Conservation (phyloP, 2,113 vertebrate genomes). For the Elaphurus davidianus region DNA sequence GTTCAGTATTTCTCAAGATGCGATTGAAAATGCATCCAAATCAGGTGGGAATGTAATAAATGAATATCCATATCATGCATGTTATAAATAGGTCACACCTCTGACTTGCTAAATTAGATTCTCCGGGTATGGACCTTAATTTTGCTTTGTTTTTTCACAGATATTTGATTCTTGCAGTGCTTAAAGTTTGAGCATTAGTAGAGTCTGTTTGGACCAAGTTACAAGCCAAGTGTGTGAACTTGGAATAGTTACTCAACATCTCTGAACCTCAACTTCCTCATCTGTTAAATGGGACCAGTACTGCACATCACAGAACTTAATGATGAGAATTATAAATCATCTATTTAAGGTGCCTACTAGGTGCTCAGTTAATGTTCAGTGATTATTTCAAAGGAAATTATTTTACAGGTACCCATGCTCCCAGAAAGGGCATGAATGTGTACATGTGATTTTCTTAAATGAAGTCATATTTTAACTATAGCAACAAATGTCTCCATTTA, state of each 20-base stretch:
- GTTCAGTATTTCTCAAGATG: neutral
- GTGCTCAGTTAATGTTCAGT: neutral
- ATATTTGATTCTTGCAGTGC: neutral
- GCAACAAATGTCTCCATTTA: neutral
- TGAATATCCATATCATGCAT: neutral
- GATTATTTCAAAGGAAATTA: neutral
- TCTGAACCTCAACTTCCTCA: neutral
- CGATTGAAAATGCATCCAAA: neutral
- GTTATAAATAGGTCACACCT: neutral
- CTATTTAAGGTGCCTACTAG: neutral
- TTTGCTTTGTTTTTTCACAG: neutral
- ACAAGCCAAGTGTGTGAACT: neutral
- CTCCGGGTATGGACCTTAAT: neutral
- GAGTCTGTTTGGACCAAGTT: neutral
- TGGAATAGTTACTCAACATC: neutral
- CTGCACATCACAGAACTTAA: neutral
- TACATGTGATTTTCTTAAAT: neutral
- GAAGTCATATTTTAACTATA: neutral
- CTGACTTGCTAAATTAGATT: neutral
- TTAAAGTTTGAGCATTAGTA: neutral
- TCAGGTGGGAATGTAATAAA: neutral
- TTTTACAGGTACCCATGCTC: neutral
- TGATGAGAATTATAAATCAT: accelerated
- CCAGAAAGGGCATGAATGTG: neutral
- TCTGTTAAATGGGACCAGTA: neutral